Evolutionary conservation across 2,113 vertebrate species (phyloP).

Genomic region (Centropristis striata): DNA sequence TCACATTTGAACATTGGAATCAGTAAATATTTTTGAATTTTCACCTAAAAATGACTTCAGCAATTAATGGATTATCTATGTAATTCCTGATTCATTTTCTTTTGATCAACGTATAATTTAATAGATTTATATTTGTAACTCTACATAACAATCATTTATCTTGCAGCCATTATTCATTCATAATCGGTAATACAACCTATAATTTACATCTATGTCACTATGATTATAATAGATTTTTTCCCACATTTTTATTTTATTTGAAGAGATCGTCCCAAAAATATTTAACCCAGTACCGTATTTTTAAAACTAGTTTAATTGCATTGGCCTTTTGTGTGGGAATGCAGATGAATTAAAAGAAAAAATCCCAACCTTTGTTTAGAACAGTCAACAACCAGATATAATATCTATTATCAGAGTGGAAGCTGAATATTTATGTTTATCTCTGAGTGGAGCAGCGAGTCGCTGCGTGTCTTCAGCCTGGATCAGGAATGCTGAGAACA

Average conservation of each 20-base stretch:
- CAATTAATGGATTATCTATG: too few species aligned
- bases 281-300: too few species aligned
- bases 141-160: not conserved
- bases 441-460: not conserved
- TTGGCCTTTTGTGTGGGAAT: too few species aligned
- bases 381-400: not conserved
- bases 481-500: constrained; percentile 49
- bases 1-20: not conserved
- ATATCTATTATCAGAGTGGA: not conserved
- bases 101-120: not conserved
- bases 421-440: not conserved
- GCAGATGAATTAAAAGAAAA: too few species aligned
- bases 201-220: too few species aligned
- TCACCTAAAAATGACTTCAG: not conserved
- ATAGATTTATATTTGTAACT: not conserved
- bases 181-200: too few species aligned
- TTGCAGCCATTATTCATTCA: not conserved
- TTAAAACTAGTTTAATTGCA: too few species aligned
- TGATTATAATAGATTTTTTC: too few species aligned
- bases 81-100: not conserved
- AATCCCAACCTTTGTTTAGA: too few species aligned
- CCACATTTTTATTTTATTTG: too few species aligned
- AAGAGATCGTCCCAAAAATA: too few species aligned
- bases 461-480: constrained; percentile 5
- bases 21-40: not conserved